phyloP scores from a whole-genome alignment of 37 sponge, comb jelly and placozoan genomes.

The Theonella swinhoei region DNA sequence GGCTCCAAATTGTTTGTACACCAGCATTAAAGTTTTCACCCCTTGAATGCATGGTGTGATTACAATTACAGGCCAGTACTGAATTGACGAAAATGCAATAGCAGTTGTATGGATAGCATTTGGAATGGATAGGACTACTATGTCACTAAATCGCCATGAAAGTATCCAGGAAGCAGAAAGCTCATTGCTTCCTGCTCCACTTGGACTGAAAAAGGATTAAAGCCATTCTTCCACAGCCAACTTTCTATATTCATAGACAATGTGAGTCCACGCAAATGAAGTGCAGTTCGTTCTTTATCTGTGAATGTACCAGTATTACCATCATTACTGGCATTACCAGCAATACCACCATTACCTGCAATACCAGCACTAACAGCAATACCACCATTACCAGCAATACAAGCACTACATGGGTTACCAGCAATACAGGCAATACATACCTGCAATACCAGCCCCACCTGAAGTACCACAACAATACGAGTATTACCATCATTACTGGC shows the following conservation, averaged over 20 bases:
- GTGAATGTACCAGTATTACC: neutral
- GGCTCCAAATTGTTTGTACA: conserved; percentile 11
- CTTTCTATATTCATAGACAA: neutral
- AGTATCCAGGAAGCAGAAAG: conserved; percentile 1
- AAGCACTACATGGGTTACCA: too few relatives aligned
- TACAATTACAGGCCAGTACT: neutral
- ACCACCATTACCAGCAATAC: too few relatives aligned
- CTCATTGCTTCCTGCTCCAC: conserved; percentile 15
- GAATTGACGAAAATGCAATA: conserved; percentile 6
- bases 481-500: too few relatives aligned
- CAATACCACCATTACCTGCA: too few relatives aligned
- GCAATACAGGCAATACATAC: too few relatives aligned
- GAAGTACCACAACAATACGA: too few relatives aligned
- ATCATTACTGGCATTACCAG: too few relatives aligned
- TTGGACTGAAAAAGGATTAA: neutral
- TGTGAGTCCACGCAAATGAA: neutral
- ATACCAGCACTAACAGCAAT: too few relatives aligned
- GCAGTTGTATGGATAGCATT: conserved; percentile 7
- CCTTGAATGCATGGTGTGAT: conserved; percentile 8
- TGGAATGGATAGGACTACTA: conserved; percentile 5
- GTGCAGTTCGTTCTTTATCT: neutral
- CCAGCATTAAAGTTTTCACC: neutral
- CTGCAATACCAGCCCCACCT: too few relatives aligned
- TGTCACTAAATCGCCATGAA: conserved; percentile 16
- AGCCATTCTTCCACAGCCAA: neutral